Percentiles rank a stretch among this genome's conserved stretches.
Conservation (phyloP, 2,113 vertebrate genomes). For the Carassius carassius region DNA sequence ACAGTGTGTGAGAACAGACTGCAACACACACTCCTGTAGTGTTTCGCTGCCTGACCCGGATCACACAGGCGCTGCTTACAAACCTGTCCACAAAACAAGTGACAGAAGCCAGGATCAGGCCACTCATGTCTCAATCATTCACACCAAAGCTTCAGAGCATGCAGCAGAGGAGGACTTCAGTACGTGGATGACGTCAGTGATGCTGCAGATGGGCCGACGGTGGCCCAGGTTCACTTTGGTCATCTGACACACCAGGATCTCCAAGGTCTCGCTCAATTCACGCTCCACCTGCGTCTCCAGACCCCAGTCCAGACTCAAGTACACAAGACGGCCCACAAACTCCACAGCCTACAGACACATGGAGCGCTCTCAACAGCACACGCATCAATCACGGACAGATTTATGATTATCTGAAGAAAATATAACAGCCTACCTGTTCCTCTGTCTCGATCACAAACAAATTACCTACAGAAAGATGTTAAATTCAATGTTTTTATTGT, state of each 20-base stretch:
- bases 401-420: not conserved
- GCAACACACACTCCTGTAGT: slow-evolving; percentile 69
- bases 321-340: slow-evolving; percentile 70
- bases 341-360: slow-evolving; percentile 66
- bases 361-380: too few species aligned
- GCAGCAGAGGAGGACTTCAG: not conserved
- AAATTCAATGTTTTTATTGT: too few species aligned
- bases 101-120: not conserved
- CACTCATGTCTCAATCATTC: not conserved
- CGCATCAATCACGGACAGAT: not conserved
- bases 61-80: slow-evolving; percentile 68
- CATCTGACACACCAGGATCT: slow-evolving; percentile 72
- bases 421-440: slow-evolving; percentile 53
- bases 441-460: slow-evolving; percentile 54
- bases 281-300: slow-evolving; percentile 66
- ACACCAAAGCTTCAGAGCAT: not conserved
- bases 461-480: slow-evolving; percentile 8
- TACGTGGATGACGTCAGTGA: slow-evolving; percentile 75
- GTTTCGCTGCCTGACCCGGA: slow-evolving; percentile 64
- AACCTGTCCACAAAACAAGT: slow-evolving; percentile 53
- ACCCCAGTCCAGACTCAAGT: slow-evolving; percentile 79
- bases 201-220: slow-evolving; percentile 44
- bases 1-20: slow-evolving; percentile 68
- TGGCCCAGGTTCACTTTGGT: slow-evolving; percentile 62
- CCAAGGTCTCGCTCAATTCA: slow-evolving; percentile 54